Evolutionary conservation across 1,140 invertebrate species (phyloP), one percentile per base, ranked within the genome.

Genomic region (Cephus cinctus): DNA sequence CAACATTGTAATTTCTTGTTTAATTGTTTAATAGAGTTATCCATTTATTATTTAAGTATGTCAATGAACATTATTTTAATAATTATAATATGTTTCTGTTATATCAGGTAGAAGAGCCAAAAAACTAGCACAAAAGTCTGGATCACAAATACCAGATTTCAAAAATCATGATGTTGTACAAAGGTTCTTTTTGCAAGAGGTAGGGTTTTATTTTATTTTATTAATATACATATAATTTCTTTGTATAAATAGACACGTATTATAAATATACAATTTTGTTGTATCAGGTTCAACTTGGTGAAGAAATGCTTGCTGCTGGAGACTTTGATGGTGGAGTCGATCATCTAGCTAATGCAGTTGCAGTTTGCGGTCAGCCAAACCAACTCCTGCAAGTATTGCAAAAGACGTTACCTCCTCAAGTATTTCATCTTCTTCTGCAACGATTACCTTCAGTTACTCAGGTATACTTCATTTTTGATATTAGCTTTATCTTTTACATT

Each of bases 351-450:
- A 94, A 94, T 73, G 96, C 96, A 15, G 88, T 98, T 18, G 89
- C 93, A n/a, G 90, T 98, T 2, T 98, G 96, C 73, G 92, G 92
- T 15, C 94, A 98, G 69, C 93, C 94, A 1, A 86, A 93, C 57
- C 92, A 97, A 65, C 77, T 98, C 9, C 78, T 98, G 15, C 86
- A 92, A 75, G 83, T 94, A 43, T 78, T 98, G n/a, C 90, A 96
- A 73, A 92, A 95, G 74, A 96, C 94, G 42, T 80, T 98, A 64
- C 93, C 95, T 49, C 89, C 92, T 22, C 87, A 91, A 67, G 87
- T 95, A 61, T 98, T 96, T 81, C 86, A 90, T 50, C 74, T 94
- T 59, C 80, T 97, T 8, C 76, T 96, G 39, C 85, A 94, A 64
- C 84, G 89, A 73, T 78, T 97, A 56, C 92, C 93, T 18, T 54